Percentiles rank a stretch among this genome's conserved stretches.
Evolutionary conservation across 92 coral and sea anemone species (phyloP).

Genomic region (Siderastrea radians): DNA sequence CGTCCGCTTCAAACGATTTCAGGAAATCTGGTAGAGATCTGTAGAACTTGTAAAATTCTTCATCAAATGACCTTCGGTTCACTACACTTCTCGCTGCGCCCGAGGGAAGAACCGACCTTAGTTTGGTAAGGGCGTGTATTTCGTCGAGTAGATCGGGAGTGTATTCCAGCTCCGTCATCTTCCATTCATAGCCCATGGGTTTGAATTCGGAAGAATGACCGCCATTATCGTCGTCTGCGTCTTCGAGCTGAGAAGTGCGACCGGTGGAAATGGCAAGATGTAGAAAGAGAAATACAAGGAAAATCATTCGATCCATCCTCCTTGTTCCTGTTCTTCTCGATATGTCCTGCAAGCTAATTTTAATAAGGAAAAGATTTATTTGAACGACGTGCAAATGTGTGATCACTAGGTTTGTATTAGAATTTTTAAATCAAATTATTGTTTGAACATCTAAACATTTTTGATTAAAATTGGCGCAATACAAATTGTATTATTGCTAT

Average conservation of each 20-base stretch:
- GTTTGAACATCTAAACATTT: too few species aligned
- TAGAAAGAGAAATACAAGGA: background rate
- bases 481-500: too few species aligned
- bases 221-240: conserved; percentile 53
- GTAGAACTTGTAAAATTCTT: conserved; percentile 19
- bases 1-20: conserved; percentile 5
- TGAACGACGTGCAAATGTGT: too few species aligned
- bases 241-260: conserved; percentile 8
- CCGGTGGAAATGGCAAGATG: background rate
- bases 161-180: background rate
- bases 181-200: conserved; percentile 56
- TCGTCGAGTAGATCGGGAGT: background rate
- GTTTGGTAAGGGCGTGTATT: background rate
- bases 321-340: background rate
- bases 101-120: background rate
- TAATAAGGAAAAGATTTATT: too few species aligned
- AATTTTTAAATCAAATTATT: too few species aligned
- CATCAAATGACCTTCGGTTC: background rate
- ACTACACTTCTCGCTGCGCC: background rate
- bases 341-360: too few species aligned
- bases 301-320: background rate
- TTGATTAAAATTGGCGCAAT: too few species aligned
- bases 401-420: too few species aligned
- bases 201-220: conserved; percentile 51
- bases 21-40: conserved; percentile 16